phyloP scores from a whole-genome alignment of 1,140 invertebrate species.

The Cydia amplana region DNA sequence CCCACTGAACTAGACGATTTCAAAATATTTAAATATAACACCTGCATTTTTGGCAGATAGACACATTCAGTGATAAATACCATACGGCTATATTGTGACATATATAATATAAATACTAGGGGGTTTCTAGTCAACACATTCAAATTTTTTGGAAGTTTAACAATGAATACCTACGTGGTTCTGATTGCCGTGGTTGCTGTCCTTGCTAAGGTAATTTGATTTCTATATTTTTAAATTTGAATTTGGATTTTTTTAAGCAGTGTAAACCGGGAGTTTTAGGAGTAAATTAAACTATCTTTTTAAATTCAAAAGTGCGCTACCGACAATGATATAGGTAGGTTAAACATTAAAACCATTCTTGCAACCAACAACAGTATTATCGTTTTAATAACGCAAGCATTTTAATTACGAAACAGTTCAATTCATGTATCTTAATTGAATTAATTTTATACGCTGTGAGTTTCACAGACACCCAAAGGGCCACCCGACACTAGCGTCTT shows the following conservation, averaged over 20 bases:
- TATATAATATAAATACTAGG: constrained; percentile 1
- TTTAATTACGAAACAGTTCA: too few relatives aligned
- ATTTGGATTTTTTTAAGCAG: neutral
- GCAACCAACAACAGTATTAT: too few relatives aligned
- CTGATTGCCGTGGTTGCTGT: constrained; percentile 2
- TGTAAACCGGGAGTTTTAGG: too few relatives aligned
- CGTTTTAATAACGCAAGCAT: too few relatives aligned
- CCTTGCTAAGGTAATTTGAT: constrained; percentile 5
- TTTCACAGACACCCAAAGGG: too few relatives aligned
- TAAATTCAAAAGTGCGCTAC: too few relatives aligned
- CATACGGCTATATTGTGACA: constrained; percentile 15
- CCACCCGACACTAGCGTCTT: too few relatives aligned
- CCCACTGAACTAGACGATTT: neutral
- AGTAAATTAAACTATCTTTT: too few relatives aligned
- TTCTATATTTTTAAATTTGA: neutral
- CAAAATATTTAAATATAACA: neutral
- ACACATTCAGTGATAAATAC: neutral
- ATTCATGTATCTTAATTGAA: too few relatives aligned
- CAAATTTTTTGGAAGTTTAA: neutral
- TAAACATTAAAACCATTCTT: too few relatives aligned
- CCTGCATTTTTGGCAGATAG: neutral
- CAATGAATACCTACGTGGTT: constrained; percentile 1
- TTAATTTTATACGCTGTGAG: too few relatives aligned
- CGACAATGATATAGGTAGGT: too few relatives aligned
- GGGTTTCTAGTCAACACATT: neutral